These are phyloP conservation scores for Synanthedon tipuliformis DNA, from an alignment of 2,888 invertebrate species.

Conservation along the genomic window DNA sequence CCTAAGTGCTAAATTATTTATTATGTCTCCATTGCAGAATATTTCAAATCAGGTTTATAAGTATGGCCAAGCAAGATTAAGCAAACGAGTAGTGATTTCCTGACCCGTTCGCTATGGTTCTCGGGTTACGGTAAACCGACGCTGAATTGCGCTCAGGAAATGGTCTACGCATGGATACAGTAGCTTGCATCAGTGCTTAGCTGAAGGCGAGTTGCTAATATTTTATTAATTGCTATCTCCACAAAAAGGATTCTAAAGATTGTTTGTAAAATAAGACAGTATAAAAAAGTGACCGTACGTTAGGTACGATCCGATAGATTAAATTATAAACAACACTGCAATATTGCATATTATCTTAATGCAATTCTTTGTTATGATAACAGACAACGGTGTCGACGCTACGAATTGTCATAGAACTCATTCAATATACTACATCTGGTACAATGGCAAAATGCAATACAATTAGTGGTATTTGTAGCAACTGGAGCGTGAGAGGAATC, in stretches of 20 bases:
- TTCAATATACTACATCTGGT: conserved; percentile 29
- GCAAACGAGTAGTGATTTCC: conserved; percentile 23
- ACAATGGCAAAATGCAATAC: conserved; percentile 47
- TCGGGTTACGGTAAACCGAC: conserved; percentile 30
- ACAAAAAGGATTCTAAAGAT: too few species aligned
- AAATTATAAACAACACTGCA: too few species aligned
- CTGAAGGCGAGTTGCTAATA: too few species aligned
- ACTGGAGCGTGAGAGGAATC: conserved; percentile 68
- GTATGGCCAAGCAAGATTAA: conserved; percentile 15
- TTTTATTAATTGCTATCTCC: too few species aligned
- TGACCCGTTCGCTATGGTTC: conserved; percentile 21
- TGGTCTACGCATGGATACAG: conserved; percentile 8
- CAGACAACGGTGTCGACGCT: too few species aligned
- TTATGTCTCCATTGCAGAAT: background rate
- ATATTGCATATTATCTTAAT: too few species aligned
- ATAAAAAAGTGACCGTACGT: too few species aligned
- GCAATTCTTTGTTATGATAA: too few species aligned
- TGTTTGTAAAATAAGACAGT: too few species aligned
- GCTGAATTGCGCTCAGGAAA: conserved; percentile 27
- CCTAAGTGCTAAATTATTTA: too few species aligned
- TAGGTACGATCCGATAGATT: too few species aligned
- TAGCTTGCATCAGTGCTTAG: too few species aligned
- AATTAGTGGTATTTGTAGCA: conserved; percentile 58
- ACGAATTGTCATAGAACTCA: background rate
- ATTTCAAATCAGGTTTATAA: conserved; percentile 9